Evolutionary conservation across 2,797 vertebrate genomes (phyloP).

Genomic region (Sebastes cheni): DNA sequence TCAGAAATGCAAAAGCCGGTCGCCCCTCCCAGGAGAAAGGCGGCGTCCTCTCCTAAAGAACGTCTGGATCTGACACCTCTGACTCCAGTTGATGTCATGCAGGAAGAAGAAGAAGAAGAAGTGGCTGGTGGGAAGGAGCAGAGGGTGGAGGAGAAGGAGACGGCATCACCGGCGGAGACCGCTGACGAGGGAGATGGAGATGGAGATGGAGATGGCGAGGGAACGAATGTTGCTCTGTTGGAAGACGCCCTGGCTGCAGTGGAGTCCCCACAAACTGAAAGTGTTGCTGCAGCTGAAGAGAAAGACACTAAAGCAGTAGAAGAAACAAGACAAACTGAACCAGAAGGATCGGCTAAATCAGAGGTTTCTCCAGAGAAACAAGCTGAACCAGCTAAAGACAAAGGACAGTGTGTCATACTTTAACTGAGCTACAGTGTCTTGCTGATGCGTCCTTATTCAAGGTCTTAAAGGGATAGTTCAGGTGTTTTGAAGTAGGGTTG

Average conservation of each 20-base stretch:
- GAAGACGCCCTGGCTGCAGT: not conserved
- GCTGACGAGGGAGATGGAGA: slow-evolving; percentile 65
- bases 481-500: too few species aligned
- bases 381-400: slow-evolving; percentile 49
- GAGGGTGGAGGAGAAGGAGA: slow-evolving; percentile 70
- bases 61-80: slow-evolving; percentile 76
- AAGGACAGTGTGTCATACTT: slow-evolving; percentile 70
- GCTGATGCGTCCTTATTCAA: not conserved
- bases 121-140: slow-evolving; percentile 54
- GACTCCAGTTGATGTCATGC: slow-evolving; percentile 55
- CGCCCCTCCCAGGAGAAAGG: slow-evolving; percentile 67
- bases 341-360: slow-evolving; percentile 11
- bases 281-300: not conserved
- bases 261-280: slow-evolving; percentile 14
- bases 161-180: slow-evolving; percentile 64
- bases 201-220: slow-evolving; percentile 24
- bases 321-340: not conserved
- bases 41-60: slow-evolving; percentile 47
- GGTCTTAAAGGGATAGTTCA: not conserved
- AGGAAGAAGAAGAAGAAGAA: slow-evolving; percentile 49
- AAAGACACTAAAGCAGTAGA: not conserved
- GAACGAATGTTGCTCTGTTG: not conserved
- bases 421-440: slow-evolving; percentile 21
- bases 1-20: slow-evolving; percentile 49
- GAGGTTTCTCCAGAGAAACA: slow-evolving; percentile 21